phyloP scores from a whole-genome alignment of 2,113 vertebrate species.

The Corythoichthys haematopterus region DNA sequence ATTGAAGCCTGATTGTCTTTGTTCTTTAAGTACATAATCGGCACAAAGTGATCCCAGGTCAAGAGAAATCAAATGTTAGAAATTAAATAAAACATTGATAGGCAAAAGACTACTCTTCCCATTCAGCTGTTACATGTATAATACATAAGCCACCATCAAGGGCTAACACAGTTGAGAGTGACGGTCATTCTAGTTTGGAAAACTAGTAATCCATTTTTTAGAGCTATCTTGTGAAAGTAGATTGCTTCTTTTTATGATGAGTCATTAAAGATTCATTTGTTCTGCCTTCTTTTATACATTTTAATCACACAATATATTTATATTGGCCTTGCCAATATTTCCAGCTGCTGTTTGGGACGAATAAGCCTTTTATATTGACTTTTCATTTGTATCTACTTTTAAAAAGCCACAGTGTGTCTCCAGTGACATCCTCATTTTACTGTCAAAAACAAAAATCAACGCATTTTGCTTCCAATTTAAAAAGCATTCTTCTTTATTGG shows the following conservation, averaged over 20 bases:
- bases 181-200: conserved; percentile 69
- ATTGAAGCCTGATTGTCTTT: conserved; percentile 18
- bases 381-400: conserved; percentile 49
- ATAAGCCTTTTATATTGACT: conserved; percentile 61
- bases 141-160: conserved; percentile 82
- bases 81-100: conserved; percentile 60
- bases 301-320: not conserved
- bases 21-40: not conserved
- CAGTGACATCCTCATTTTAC: conserved; percentile 13
- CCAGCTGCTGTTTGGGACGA: conserved; percentile 16
- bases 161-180: conserved; percentile 56
- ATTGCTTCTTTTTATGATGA: conserved; percentile 54
- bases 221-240: conserved; percentile 61
- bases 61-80: conserved; percentile 45
- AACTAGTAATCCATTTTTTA: conserved; percentile 76
- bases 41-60: conserved; percentile 34
- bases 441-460: conserved; percentile 17
- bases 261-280: conserved; percentile 58
- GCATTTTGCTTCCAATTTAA: not conserved
- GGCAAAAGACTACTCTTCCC: conserved; percentile 29
- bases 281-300: not conserved
- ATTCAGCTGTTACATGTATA: conserved; percentile 75
- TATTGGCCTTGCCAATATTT: conserved; percentile 36
- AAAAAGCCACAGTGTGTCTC: conserved; percentile 32
- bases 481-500: not conserved